Evolutionary conservation across 2,888 invertebrate genomes (phyloP), one percentile per base, ranked within the genome.

Genomic region (Drosophila dives): DNA sequence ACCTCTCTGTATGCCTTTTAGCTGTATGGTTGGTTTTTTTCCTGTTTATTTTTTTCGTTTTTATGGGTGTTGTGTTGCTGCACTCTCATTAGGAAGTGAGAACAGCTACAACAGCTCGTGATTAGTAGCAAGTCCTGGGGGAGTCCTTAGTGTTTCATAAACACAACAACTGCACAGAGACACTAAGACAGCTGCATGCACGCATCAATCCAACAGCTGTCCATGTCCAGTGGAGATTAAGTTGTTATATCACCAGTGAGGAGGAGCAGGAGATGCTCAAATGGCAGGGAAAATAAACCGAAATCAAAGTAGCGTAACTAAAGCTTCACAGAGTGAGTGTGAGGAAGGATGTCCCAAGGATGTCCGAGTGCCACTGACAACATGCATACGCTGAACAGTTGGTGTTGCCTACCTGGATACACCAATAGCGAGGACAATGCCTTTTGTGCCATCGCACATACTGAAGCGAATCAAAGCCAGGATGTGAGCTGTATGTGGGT

Each of bases 271-370:
- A 45, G 34, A 53, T 42, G 60, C 59, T 62, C 56, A 67, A 70
- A 64, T 67, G 65, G 38, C 42, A 53, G 48, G 51, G 29, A 76
- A 40, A 40, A 73, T 71, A 83, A 81, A 77, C 81, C 68, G 58
- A 73, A 88, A 82, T 88, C 89, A 84, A 88, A 86, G 84, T 67
- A 84, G 86, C 86, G 89, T 82, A 79, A 88, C 89, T 84, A 84
- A 86, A 86, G 83, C 88, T 88, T 66, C 32, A 64, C 54, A 29
- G 63, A 55, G 48, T 54, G 20, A 56, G 64, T 45, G 48, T 54
- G 20, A 56, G 64, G 36, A 77, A 71, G 75, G 64, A 70, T 38
- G 42, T 66, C 17, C 58, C 78, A 67, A 67, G 75, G 77, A 78
- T 75, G 71, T 77, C 66, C 78, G 71, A 70, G 49, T 20, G 48